phyloP scores from a whole-genome alignment of 2,113 vertebrate species.

The Neotragus pygmaeus region DNA sequence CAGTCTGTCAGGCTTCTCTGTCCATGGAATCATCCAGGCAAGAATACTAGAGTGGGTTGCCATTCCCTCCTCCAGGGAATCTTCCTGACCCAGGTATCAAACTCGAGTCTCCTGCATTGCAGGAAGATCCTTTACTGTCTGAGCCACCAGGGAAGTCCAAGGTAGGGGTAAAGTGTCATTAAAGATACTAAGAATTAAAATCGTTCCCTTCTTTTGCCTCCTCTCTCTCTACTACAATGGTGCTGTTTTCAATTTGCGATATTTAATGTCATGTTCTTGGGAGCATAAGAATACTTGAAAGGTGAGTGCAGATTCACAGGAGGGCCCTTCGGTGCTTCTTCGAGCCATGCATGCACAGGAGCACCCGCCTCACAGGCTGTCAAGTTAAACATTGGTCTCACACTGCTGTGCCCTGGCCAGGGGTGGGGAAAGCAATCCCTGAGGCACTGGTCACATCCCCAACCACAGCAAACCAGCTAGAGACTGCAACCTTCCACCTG shows the following conservation, averaged over 20 bases:
- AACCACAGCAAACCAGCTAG: neutral
- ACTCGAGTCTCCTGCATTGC: neutral
- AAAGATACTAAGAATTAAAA: neutral
- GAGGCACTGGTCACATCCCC: neutral
- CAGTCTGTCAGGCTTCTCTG: fast-evolving
- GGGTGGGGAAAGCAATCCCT: neutral
- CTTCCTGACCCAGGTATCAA: neutral
- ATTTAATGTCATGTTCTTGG: neutral
- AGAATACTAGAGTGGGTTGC: too few species aligned
- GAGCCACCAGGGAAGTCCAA: neutral
- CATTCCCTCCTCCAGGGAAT: neutral
- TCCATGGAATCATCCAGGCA: too few species aligned
- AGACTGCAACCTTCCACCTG: neutral
- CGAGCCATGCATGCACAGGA: fast-evolving
- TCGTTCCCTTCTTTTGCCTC: neutral
- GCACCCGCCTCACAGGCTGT: neutral
- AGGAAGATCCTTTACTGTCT: neutral
- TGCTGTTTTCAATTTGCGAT: neutral
- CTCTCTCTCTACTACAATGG: neutral
- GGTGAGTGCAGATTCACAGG: neutral
- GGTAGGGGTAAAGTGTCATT: neutral
- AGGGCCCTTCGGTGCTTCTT: neutral
- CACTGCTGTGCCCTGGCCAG: neutral
- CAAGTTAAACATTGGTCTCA: neutral
- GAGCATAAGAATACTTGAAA: neutral